phyloP scores from a whole-genome alignment of 23 tunicate genomes.

The Halocynthia roretzi region DNA sequence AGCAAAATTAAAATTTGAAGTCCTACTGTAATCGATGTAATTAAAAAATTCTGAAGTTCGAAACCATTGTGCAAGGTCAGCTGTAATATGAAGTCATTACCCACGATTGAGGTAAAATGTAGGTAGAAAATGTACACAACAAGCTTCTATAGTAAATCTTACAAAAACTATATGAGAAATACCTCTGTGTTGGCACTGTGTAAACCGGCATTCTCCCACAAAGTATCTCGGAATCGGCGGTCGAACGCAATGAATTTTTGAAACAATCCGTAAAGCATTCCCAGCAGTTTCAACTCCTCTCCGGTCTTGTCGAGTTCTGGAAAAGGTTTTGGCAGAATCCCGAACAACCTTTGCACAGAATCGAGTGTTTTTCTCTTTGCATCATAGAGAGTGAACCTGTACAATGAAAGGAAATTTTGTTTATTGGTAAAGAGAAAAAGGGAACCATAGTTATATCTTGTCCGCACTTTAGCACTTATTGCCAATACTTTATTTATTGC shows the following conservation, averaged over 20 bases:
- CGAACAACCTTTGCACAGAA: slow-evolving; percentile 73
- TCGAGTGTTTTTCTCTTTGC: slow-evolving; percentile 77
- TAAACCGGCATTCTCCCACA: slow-evolving; percentile 84
- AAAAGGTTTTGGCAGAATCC: slow-evolving; percentile 80
- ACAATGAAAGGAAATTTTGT: neutral
- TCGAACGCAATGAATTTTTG: slow-evolving; percentile 86
- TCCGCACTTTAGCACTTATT: too few relatives aligned
- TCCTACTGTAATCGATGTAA: too few relatives aligned
- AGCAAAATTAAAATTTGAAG: too few relatives aligned
- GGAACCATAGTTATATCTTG: too few relatives aligned
- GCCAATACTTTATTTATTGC: too few relatives aligned
- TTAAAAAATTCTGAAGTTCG: too few relatives aligned
- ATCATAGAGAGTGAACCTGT: slow-evolving; percentile 66
- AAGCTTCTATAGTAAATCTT: neutral
- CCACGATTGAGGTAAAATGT: too few relatives aligned
- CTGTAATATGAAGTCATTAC: too few relatives aligned
- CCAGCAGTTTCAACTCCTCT: slow-evolving; percentile 74
- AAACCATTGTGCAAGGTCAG: too few relatives aligned
- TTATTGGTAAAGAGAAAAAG: too few relatives aligned
- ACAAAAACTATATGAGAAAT: neutral
- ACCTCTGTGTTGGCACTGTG: slow-evolving; percentile 66
- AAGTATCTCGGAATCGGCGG: slow-evolving; percentile 67
- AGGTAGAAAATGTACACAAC: too few relatives aligned
- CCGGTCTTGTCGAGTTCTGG: slow-evolving; percentile 85
- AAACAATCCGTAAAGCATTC: slow-evolving; percentile 79